Evolutionary conservation across 2,113 vertebrate genomes (phyloP), one percentile per base, ranked within the genome.

Genomic region (Pterocles gutturalis): DNA sequence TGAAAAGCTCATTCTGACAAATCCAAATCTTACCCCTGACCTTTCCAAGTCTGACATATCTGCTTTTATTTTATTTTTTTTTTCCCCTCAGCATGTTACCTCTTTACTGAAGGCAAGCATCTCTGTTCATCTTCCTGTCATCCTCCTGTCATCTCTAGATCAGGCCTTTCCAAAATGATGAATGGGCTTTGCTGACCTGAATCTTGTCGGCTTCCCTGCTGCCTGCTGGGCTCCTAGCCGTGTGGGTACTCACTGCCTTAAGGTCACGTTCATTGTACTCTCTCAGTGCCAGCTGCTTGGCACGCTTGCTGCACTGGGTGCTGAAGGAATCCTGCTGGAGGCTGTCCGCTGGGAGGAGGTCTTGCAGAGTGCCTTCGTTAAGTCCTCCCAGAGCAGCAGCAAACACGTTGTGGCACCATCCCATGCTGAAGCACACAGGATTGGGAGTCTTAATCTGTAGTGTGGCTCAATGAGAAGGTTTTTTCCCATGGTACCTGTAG

Each of bases 121-220:
- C 41, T 93, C 78, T 1, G 14, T 95, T 95, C 81, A 91, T 97
- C 94, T 94, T 96, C 84, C 84, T 97, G 93, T 71, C 80, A 90
- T 48, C 57, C 17, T 64, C 34, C 34, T 57, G 65, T 93, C 87
- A 79, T 77, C 46, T 93, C 53, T 61, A 94, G 38, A 87, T 88
- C 73, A 69, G 66, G 25, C n/a, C 36, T 91, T 93, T 82, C 45
- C 7, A 0, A 17, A 77, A 31, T 90, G 93, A 94, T 95, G 91
- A 91, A 93, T 90, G 87, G 79, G 70, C 28, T 76, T 89, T 89
- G 43, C 48, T 89, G 94, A 87, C 73, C 89, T 94, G 53, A 87
- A 87, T 82, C 60, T 48, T 64, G 43, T 65, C 87, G 79, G 72
- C 69, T 79, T 84, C 18, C 0, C 64, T 78, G 60, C 26, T 95